Evolutionary conservation across 2,888 invertebrate species (phyloP), one percentile per base, ranked within the genome.

Genomic region (Oscheius myriophilus): DNA sequence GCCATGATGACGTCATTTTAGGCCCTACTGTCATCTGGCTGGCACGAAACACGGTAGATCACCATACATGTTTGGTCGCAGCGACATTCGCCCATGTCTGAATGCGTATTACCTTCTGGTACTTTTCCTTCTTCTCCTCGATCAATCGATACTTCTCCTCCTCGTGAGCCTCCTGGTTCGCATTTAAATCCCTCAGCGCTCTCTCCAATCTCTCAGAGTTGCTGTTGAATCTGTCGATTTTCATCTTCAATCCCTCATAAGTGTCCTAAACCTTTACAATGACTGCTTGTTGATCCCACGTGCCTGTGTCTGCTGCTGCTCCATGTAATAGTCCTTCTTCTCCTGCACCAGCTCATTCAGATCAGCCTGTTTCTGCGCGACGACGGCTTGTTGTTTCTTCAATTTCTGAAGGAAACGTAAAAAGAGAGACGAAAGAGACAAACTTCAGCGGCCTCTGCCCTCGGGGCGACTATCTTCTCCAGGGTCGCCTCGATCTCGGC

Each of bases 111-210:
- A 9, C 49, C 11, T 61, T 25, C 14, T 23, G 16, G 6, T 16
- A 7, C 49, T 61, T 49, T 16, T 49, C 46, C 18, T 46, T 33
- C 14, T 45, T 49, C 16, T 46, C 46, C 18, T 49, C 49, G 33
- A 33, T 33, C 33, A 33, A 9, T 6, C 9, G 33, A 9, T 33
- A 33, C 33, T 33, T 33, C 33, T 33, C 33, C 11, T 61, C 41
- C 26, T 23, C n/a, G 11, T 16, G 16, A 18, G 33, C 33, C 14
- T 26, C 25, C 18, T 46, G n/a, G 3, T 23, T 49, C 16, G 23
- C 46, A 9, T 49, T 39, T n/a, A 65, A 26, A 9, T 45, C 42
- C 21, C 33, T 18, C 42, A 55, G 54, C 3, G 33, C 16, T 7
- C 7, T n/a, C 23, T 63, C 65, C 7, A 14, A 39, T 9, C 16